These are phyloP conservation scores for Planococcus citri DNA, from an alignment of 1,140 invertebrate species.

Conservation along the genomic window DNA sequence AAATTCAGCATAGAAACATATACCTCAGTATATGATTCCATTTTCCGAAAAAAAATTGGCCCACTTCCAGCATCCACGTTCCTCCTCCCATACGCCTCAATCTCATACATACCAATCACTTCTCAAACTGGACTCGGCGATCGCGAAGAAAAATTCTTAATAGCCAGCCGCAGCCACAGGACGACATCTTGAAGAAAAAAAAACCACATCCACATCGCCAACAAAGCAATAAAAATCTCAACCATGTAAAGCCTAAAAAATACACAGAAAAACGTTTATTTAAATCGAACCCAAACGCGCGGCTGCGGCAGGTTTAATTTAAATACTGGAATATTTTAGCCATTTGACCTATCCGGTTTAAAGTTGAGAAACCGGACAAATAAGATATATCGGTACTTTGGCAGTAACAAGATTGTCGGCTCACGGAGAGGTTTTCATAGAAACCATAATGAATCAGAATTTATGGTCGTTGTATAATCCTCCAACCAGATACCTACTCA, in stretches of 20 bases:
- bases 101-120: no score
- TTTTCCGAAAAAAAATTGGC: no score
- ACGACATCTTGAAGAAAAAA: no score
- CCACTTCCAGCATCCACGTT: no score
- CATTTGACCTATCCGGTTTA: not conserved
- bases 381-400: conserved; percentile 16
- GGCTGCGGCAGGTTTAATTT: not conserved
- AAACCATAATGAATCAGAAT: conserved; percentile 16
- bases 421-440: not conserved
- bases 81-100: no score
- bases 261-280: conserved; percentile 3
- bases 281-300: not conserved
- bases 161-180: no score
- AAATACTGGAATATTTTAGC: not conserved
- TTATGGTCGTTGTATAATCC: conserved; percentile 13
- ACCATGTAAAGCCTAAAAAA: not conserved
- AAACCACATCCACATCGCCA: not conserved
- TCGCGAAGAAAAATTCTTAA: no score
- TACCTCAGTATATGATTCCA: no score
- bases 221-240: not conserved
- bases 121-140: no score
- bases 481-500: not conserved
- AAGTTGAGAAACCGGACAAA: conserved; percentile 15
- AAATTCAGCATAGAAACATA: no score
- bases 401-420: conserved; percentile 14